A percentile compares a stretch with the other conserved stretches of the same genome.
phyloP scores from a whole-genome alignment of 2,888 invertebrate species.

The Clepsis dumicolana region DNA sequence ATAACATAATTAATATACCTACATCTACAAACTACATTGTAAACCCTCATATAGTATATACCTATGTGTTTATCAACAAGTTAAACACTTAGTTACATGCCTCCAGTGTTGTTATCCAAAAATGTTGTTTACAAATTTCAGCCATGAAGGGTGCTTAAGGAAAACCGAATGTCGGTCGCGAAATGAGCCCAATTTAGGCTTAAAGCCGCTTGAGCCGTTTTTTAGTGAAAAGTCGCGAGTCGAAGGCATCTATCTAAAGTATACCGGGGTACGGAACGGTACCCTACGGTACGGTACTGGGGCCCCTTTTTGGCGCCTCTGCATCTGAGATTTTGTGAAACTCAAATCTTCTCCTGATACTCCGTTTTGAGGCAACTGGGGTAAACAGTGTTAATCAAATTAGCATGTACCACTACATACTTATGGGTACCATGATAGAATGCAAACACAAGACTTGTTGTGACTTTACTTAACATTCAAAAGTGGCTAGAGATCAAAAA shows the following conservation, averaged over 20 bases:
- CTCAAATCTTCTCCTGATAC: neutral
- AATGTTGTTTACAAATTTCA: slow-evolving; percentile 25
- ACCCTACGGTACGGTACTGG: too few relatives aligned
- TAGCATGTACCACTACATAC: too few relatives aligned
- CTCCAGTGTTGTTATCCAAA: slow-evolving; percentile 4
- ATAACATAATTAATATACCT: too few relatives aligned
- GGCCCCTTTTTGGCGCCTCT: too few relatives aligned
- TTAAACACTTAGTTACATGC: neutral
- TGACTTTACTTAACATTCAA: too few relatives aligned
- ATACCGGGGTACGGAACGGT: neutral
- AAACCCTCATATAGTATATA: neutral
- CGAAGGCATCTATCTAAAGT: slow-evolving; percentile 7
- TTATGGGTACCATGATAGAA: too few relatives aligned
- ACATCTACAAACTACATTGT: too few relatives aligned
- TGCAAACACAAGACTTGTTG: too few relatives aligned
- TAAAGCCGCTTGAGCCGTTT: slow-evolving; percentile 15
- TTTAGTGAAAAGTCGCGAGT: slow-evolving; percentile 9
- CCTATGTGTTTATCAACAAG: neutral
- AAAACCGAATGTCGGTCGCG: slow-evolving; percentile 31
- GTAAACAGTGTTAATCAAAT: too few relatives aligned
- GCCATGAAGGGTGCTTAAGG: slow-evolving; percentile 21
- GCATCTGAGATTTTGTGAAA: slow-evolving; percentile 1
- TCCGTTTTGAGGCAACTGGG: neutral
- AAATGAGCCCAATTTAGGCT: slow-evolving; percentile 30
- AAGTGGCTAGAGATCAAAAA: too few relatives aligned